Evolutionary conservation across 2,113 vertebrate genomes (phyloP).

Genomic region (Dasypus novemcinctus): DNA sequence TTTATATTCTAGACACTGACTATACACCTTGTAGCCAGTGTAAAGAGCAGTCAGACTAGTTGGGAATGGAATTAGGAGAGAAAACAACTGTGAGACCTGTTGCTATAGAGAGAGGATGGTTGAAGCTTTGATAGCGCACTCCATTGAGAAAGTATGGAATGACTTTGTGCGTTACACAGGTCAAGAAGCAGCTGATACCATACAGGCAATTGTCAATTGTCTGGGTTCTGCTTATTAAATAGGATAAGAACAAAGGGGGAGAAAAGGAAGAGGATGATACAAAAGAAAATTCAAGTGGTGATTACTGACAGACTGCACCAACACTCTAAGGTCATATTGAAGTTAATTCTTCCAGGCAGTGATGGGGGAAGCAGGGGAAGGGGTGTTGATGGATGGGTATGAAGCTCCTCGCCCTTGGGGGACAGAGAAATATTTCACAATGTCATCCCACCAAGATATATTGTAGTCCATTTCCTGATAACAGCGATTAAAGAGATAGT

Average conservation of each 20-base stretch:
- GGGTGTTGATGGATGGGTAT: rapidly evolving
- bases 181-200: background rate
- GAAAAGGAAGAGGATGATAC: background rate
- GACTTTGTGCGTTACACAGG: background rate
- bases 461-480: too few species aligned
- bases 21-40: background rate
- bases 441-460: background rate
- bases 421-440: background rate
- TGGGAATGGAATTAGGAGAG: background rate
- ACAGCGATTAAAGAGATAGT: background rate
- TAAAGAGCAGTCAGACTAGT: background rate
- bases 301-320: background rate
- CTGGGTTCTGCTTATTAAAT: background rate
- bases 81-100: background rate
- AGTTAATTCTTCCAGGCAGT: background rate
- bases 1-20: background rate
- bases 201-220: background rate
- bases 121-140: background rate
- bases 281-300: background rate
- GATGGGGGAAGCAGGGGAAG: rapidly evolving
- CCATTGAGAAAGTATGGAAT: background rate
- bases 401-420: background rate
- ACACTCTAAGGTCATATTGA: rapidly evolving
- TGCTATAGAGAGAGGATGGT: background rate
- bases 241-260: background rate